A percentile compares a stretch with the other conserved stretches of the same genome.
phyloP scores from a whole-genome alignment of 2,888 invertebrate genomes.

The Aproaerema taeniolella region DNA sequence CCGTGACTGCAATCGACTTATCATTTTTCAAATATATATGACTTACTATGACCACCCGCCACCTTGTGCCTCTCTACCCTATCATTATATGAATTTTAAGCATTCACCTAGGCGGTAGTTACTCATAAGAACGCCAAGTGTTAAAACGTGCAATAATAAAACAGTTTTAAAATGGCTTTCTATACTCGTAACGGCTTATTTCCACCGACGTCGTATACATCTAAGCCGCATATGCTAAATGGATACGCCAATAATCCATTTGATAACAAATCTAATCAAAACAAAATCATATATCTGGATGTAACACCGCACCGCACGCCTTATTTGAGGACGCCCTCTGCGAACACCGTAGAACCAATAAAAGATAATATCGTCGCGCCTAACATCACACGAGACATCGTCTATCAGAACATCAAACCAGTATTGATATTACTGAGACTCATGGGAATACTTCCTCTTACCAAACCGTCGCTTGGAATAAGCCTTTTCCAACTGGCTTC shows the following conservation, averaged over 20 bases:
- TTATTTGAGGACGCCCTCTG: slow-evolving; percentile 34
- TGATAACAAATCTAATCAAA: no score
- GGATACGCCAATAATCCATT: slow-evolving; percentile 47
- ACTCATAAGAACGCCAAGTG: no score
- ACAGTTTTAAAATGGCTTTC: slow-evolving; percentile 40
- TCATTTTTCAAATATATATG: slow-evolving; percentile 61
- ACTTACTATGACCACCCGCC: no score
- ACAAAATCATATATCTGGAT: slow-evolving; percentile 57
- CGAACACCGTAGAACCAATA: slow-evolving; percentile 49
- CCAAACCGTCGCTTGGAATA: slow-evolving; percentile 62
- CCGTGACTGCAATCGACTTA: slow-evolving; percentile 57
- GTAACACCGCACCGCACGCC: slow-evolving; percentile 55
- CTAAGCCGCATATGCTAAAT: slow-evolving; percentile 43
- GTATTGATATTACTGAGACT: slow-evolving; percentile 60
- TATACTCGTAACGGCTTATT: slow-evolving; percentile 45
- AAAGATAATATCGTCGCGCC: slow-evolving; percentile 48
- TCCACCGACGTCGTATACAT: slow-evolving; percentile 31
- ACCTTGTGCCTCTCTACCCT: no score
- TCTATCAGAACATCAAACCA: slow-evolving; percentile 68
- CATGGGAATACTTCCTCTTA: slow-evolving; percentile 81
- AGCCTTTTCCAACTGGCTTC: slow-evolving; percentile 69
- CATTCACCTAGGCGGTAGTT: no score
- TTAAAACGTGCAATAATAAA: not conserved
- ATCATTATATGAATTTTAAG: slow-evolving; percentile 15
- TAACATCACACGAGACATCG: slow-evolving; percentile 50